Conservation (phyloP, 1,140 invertebrate species). For the Calliopsis andreniformis region DNA sequence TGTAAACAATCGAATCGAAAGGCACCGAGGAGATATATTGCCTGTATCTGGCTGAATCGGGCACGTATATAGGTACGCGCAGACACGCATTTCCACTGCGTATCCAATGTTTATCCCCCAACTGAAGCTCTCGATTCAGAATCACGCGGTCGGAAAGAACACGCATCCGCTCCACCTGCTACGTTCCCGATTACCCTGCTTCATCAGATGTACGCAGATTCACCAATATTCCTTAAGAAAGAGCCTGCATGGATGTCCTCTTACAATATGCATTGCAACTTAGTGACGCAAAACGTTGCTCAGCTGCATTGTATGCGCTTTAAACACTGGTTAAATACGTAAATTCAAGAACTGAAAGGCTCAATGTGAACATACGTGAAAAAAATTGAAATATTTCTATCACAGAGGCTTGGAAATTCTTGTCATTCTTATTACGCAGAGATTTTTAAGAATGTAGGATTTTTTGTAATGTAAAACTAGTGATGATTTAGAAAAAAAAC, state of each 20-base stretch:
- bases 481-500: no score
- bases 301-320: neutral
- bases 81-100: constrained; percentile 45
- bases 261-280: neutral
- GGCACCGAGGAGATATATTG: constrained; percentile 1
- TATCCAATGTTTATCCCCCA: constrained; percentile 56
- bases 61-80: constrained; percentile 41
- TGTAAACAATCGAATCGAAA: constrained; percentile 36
- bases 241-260: neutral
- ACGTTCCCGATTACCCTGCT: constrained; percentile 39
- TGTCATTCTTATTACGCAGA: no score
- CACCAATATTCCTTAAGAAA: constrained; percentile 8
- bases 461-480: no score
- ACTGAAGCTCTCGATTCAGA: constrained; percentile 42
- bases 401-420: no score
- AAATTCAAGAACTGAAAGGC: no score
- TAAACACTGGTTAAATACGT: neutral
- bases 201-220: neutral
- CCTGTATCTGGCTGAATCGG: neutral
- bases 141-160: constrained; percentile 46
- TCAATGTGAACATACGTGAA: no score
- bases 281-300: constrained; percentile 1
- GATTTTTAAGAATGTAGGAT: no score
- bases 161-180: constrained; percentile 11
- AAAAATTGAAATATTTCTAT: neutral